These are phyloP conservation scores for Alosa sapidissima DNA, from an alignment of 2,797 vertebrate genomes.

Conservation along the genomic window DNA sequence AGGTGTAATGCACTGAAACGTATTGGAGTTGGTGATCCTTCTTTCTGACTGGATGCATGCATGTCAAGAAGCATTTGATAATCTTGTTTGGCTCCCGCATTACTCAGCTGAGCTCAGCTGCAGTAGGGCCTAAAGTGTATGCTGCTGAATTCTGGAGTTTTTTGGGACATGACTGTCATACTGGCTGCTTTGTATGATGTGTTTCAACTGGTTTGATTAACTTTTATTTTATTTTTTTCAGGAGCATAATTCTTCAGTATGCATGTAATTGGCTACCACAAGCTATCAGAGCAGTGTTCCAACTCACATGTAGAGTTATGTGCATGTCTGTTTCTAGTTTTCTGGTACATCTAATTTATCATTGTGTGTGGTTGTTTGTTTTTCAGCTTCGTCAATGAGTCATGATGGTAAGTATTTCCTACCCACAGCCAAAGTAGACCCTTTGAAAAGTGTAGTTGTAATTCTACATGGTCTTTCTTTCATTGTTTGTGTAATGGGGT, in stretches of 20 bases:
- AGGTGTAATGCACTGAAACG: neutral
- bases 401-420: neutral
- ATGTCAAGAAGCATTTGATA: neutral
- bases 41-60: neutral
- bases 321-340: neutral
- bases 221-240: neutral
- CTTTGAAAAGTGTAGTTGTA: neutral
- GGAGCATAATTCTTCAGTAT: neutral
- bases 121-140: neutral
- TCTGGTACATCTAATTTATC: neutral
- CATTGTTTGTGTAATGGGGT: neutral
- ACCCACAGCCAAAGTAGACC: neutral
- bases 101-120: neutral
- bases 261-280: neutral
- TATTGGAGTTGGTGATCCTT: neutral
- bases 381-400: slow-evolving; percentile 4
- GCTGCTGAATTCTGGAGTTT: neutral
- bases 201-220: neutral
- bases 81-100: neutral
- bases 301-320: neutral
- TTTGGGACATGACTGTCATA: neutral
- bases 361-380: neutral
- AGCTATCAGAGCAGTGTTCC: neutral
- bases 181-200: neutral
- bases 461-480: neutral